A percentile compares a stretch with the other conserved stretches of the same genome.
Evolutionary conservation across 2,797 vertebrate species (phyloP).

Genomic region (Peromyscus aztecus): DNA sequence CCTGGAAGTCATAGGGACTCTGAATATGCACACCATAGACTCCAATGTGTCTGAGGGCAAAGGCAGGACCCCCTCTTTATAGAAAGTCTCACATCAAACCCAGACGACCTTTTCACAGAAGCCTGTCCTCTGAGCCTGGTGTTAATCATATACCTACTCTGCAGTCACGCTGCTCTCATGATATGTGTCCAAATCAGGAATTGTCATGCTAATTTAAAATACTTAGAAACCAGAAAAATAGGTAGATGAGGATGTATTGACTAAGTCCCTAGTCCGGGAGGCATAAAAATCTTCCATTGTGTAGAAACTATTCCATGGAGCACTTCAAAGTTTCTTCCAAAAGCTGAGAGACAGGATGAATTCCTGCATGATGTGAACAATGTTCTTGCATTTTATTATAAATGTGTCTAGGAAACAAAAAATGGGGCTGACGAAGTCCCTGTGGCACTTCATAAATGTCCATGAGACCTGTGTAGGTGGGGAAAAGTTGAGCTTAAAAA

Average conservation of each 20-base stretch:
- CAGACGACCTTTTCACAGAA: not conserved
- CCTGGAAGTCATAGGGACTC: not conserved
- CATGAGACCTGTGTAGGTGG: not conserved
- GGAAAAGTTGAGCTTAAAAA: constrained; percentile 9
- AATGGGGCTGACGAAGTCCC: not conserved
- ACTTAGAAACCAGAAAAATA: constrained; percentile 38
- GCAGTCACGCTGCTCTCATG: not conserved
- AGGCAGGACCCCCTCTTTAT: not conserved
- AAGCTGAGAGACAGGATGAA: not conserved
- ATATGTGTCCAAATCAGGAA: constrained; percentile 18
- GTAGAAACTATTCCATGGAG: constrained; percentile 18
- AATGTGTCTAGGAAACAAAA: not conserved
- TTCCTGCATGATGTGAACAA: not conserved
- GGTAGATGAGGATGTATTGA: not conserved
- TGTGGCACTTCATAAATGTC: not conserved
- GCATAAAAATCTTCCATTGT: not conserved
- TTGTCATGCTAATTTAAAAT: constrained; percentile 34
- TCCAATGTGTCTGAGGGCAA: not conserved
- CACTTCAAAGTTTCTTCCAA: not conserved
- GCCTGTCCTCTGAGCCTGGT: not conserved
- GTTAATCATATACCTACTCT: constrained; percentile 3
- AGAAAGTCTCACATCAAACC: constrained; percentile 2
- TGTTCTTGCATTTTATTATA: not conserved
- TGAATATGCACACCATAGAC: not conserved
- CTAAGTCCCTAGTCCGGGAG: not conserved